Base-by-base conservation (phyloP, 2,113 vertebrate species). In the Rhynchopsitta pachyrhyncha region DNA sequence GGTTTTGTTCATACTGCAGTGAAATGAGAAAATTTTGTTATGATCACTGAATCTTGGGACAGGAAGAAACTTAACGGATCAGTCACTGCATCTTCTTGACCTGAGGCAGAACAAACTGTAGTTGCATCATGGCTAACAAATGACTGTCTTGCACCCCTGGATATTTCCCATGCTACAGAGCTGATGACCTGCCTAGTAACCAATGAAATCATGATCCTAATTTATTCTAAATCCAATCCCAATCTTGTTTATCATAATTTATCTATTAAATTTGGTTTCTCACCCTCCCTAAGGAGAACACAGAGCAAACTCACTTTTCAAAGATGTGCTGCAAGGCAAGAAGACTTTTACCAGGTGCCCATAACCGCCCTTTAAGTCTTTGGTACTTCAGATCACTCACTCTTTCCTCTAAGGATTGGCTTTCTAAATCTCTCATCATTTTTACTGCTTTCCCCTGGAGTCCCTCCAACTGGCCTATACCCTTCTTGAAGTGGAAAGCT, bases 401-500 rank as follows among this genome's bases (percentile, higher is more conserved):
- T 88, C 63, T 41, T 93, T 88, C n/a, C 70, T 73, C 88, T 39
- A 15, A 80, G 52, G 18, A 86, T 2, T 37, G 53, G 79, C 41
- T 96, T 94, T 74, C 64, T 77, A 90, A 90, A 90, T 33, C 49
- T 94, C 64, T 93, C 53, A 93, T 90, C 15, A 53, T 74, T 90
- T 90, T 66, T 81, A 81, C 42, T 74, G 76, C 71, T 77, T 88
- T 93, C 29, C 35, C 28, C 71, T 88, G 50, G 82, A 92, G 82
- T 78, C 31, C 8, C 33, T 93, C 76, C 82, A 90, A 41, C 17
- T 33, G 76, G 68, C 5, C 33, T 66, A 77, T 44, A 57, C 25
- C 17, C 22, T 82, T 73, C 85, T 94, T 86, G 76, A 94, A 93
- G 76, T 67, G 44, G 33, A 83, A 89, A 91, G 37, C 82, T 92